A percentile compares a stretch with the other conserved stretches of the same genome.
phyloP scores from a whole-genome alignment of 2,888 invertebrate genomes.

The Cataglyphis cursor region DNA sequence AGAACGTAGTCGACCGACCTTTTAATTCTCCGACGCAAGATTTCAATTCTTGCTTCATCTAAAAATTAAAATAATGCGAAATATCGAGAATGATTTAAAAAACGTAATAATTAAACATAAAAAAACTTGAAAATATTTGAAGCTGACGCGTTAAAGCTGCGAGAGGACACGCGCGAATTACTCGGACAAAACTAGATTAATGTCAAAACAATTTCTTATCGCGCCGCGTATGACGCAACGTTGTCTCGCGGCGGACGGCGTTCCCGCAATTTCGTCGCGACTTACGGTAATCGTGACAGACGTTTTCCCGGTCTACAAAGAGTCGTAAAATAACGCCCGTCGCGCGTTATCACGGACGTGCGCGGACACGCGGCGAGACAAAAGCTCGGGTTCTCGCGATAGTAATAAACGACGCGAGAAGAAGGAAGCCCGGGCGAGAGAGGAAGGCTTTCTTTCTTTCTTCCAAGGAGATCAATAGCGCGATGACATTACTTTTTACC shows the following conservation, averaged over 20 bases:
- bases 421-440: not conserved
- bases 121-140: not conserved
- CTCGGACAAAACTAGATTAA: not conserved
- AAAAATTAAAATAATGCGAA: not conserved
- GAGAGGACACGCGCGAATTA: not conserved
- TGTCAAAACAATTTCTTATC: slow-evolving; percentile 2
- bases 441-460: slow-evolving; percentile 31
- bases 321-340: slow-evolving; percentile 27
- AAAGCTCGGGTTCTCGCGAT: slow-evolving; percentile 44
- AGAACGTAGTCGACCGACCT: not conserved
- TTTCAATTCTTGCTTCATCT: slow-evolving; percentile 10
- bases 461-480: slow-evolving; percentile 50
- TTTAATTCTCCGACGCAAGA: not conserved
- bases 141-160: not conserved
- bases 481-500: slow-evolving; percentile 55
- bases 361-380: slow-evolving; percentile 42
- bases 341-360: slow-evolving; percentile 35
- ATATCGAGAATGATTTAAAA: too few relatives aligned
- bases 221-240: not conserved
- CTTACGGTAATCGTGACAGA: slow-evolving; percentile 44
- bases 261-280: slow-evolving; percentile 8
- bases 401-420: slow-evolving; percentile 41
- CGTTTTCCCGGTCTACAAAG: slow-evolving; percentile 38
- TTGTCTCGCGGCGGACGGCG: not conserved
- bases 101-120: not conserved